Conservation (phyloP, 2,797 vertebrate genomes). For the Lateolabrax maculatus region DNA sequence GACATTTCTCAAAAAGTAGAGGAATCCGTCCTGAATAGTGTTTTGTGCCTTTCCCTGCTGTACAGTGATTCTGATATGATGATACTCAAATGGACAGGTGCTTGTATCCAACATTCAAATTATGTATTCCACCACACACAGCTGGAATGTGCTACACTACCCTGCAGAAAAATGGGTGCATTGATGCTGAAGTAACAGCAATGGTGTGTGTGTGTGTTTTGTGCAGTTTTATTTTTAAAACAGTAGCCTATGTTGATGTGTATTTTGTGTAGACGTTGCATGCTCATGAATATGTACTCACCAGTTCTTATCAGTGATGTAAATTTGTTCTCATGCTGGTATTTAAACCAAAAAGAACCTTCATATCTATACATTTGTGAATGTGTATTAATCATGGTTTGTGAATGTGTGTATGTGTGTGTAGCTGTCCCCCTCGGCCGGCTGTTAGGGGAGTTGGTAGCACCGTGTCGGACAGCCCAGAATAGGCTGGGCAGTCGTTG, state of each 20-base stretch:
- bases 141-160: slow-evolving; percentile 35
- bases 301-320: neutral
- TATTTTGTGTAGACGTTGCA: neutral
- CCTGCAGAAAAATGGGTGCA: slow-evolving; percentile 58
- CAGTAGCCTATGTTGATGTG: slow-evolving; percentile 1
- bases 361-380: neutral
- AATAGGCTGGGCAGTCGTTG: slow-evolving; percentile 14
- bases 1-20: slow-evolving; percentile 25
- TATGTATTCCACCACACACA: slow-evolving; percentile 46
- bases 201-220: neutral
- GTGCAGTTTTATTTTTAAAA: neutral
- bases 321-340: neutral
- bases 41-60: slow-evolving; percentile 15
- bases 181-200: slow-evolving; percentile 52
- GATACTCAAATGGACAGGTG: slow-evolving; percentile 54
- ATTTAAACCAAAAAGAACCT: neutral
- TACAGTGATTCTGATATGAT: slow-evolving; percentile 42
- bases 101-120: slow-evolving; percentile 57
- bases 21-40: slow-evolving; percentile 15
- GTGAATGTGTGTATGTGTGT: neutral
- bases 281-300: neutral
- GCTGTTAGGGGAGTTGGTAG: slow-evolving; percentile 28
- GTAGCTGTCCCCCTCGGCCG: neutral
- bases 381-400: neutral
- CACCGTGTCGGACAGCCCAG: slow-evolving; percentile 22